A percentile compares a stretch with the other conserved stretches of the same genome.
Evolutionary conservation across 2,888 invertebrate genomes (phyloP).

Genomic region (Hyalella azteca): DNA sequence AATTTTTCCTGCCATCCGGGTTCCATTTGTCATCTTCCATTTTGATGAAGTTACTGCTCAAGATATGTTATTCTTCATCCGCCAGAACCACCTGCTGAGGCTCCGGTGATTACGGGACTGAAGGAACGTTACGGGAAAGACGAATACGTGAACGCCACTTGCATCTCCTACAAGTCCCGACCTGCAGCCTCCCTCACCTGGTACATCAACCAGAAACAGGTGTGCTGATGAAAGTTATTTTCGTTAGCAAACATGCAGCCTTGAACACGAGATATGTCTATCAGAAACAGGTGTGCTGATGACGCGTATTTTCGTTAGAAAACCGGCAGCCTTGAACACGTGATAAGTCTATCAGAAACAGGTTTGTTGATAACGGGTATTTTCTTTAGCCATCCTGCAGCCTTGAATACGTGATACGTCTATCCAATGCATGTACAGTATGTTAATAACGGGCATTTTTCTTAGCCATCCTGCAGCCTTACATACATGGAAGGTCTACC

Average conservation of each 20-base stretch:
- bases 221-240: too few species aligned
- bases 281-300: constrained; percentile 9
- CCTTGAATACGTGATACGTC: constrained; percentile 15
- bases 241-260: too few species aligned
- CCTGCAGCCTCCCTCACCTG: constrained; percentile 25
- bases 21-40: too few species aligned
- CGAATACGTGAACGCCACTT: constrained; percentile 7
- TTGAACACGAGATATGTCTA: constrained; percentile 10
- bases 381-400: too few species aligned
- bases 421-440: neutral
- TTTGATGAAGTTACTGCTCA: too few species aligned
- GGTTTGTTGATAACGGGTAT: too few species aligned
- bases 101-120: neutral
- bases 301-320: too few species aligned
- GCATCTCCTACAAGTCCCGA: constrained; percentile 20
- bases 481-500: constrained; percentile 14
- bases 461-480: constrained; percentile 21
- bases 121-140: neutral
- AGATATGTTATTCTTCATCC: neutral
- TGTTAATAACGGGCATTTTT: too few species aligned
- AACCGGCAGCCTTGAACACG: neutral
- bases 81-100: neutral
- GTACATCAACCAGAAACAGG: constrained; percentile 35
- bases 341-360: constrained; percentile 27
- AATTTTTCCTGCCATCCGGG: too few species aligned